A percentile compares a stretch with the other conserved stretches of the same genome.
phyloP scores from a whole-genome alignment of 2,113 vertebrate species.

The Haplochromis burtoni region DNA sequence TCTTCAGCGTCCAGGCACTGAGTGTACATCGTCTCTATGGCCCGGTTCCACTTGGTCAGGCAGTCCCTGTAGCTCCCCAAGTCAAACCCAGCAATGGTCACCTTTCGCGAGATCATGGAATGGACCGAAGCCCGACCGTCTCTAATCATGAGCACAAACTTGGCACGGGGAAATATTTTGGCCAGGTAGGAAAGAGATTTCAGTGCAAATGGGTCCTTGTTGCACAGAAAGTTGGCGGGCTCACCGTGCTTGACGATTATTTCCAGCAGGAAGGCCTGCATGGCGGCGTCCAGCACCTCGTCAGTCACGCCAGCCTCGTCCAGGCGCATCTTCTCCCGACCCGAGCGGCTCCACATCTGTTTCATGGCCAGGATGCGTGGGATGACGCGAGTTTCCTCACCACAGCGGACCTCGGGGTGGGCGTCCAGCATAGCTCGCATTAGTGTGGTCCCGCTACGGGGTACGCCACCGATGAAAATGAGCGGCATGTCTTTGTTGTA shows the following conservation, averaged over 20 bases:
- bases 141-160: conserved; percentile 91
- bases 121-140: conserved; percentile 93
- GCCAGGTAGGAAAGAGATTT: conserved; percentile 93
- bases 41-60: conserved; percentile 95
- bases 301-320: conserved; percentile 95
- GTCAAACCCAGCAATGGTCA: conserved; percentile 95
- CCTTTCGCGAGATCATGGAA: conserved; percentile 97
- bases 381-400: conserved; percentile 93
- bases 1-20: conserved; percentile 90
- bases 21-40: conserved; percentile 96
- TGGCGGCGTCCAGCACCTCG: conserved; percentile 92
- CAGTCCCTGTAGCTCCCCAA: conserved; percentile 95
- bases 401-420: conserved; percentile 89
- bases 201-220: conserved; percentile 95
- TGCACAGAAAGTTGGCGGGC: conserved; percentile 89
- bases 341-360: conserved; percentile 97
- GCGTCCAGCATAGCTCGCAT: conserved; percentile 97
- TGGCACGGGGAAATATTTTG: conserved; percentile 92
- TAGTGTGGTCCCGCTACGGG: conserved; percentile 91
- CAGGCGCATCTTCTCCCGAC: conserved; percentile 91
- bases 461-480: conserved; percentile 92
- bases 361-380: conserved; percentile 92
- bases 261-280: conserved; percentile 93
- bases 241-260: conserved; percentile 96
- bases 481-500: conserved; percentile 98